Evolutionary conservation across 2,113 vertebrate species (phyloP), one percentile per base, ranked within the genome.

Genomic region (Callipepla squamata): DNA sequence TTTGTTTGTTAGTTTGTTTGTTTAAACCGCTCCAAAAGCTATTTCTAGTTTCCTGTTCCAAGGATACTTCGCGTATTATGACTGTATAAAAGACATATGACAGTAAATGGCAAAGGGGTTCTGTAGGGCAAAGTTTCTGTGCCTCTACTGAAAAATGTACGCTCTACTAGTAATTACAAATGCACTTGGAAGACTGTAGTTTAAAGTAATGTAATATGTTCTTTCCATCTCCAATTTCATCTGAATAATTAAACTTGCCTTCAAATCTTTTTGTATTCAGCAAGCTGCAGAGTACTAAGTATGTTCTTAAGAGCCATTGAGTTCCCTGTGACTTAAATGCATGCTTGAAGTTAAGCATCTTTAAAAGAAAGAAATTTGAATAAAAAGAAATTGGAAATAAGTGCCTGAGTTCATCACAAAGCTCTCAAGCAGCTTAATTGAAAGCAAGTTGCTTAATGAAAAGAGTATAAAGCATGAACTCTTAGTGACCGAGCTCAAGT

Each of bases 391-490:
- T 40, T 66, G 47, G 13, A 72, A 82, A 11, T 32, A 82, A 80
- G 32, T 50, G 47, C 18, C 42, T 1, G 0, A 53, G n/a, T 67
- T 90, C n/a, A 62, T 90, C 36, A 51, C 21, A 89, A 70, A 84
- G 20, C 45, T 78, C 30, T 87, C 65, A 21, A 48, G 36, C 13
- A 67, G 26, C 57, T 81, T 87, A 89, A 84, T 45, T 91, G 69
- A 70, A 30, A 87, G 13, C 11, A 58, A 40, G 42, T 25, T 72
- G 13, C 2, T 89, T 92, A 77, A 80, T 70, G 23, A 63, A 57
- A 75, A 9, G 11, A 66, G n/a, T 2, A 4, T 30, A 53, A 74
- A 83, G 6, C 40, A 62, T 0, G 0, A 34, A 45, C 9, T 66
- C 30, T 11, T 70, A 34, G 25, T 42, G 42, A 74, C 6, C 4